These are phyloP conservation scores for Malacosoma neustria DNA, from an alignment of 2,888 invertebrate species.

Conservation along the genomic window DNA sequence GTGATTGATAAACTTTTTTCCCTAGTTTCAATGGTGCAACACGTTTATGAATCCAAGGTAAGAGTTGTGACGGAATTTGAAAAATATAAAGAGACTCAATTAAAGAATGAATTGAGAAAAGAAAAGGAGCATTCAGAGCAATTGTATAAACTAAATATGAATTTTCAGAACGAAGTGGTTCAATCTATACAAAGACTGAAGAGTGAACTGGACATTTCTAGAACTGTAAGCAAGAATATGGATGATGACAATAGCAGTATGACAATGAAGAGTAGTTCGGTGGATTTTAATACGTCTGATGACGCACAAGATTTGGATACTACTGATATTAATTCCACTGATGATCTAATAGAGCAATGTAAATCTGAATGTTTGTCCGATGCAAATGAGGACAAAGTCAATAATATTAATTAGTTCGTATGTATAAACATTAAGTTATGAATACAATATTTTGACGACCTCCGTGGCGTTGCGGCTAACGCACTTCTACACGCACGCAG, in stretches of 20 bases:
- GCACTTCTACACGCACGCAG: too few relatives aligned
- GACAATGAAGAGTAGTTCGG: constrained; percentile 32
- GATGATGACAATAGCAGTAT: constrained; percentile 23
- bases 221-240: constrained; percentile 33
- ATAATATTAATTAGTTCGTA: neutral
- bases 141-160: constrained; percentile 61
- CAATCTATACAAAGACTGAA: constrained; percentile 59
- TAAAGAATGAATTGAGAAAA: constrained; percentile 53
- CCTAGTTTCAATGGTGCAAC: constrained; percentile 63
- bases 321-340: constrained; percentile 12
- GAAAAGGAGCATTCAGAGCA: constrained; percentile 65
- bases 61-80: constrained; percentile 60
- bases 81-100: constrained; percentile 57
- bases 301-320: constrained; percentile 15
- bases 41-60: constrained; percentile 62
- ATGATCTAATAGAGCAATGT: constrained; percentile 14
- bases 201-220: constrained; percentile 55
- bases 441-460: neutral
- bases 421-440: neutral
- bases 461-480: too few relatives aligned
- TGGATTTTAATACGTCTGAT: constrained; percentile 41
- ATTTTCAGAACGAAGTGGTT: constrained; percentile 61
- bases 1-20: constrained; percentile 59
- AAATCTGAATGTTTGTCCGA: constrained; percentile 5
- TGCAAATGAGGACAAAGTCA: constrained; percentile 2